Evolutionary conservation across 1,140 invertebrate species (phyloP), one percentile per base, ranked within the genome.

Genomic region (Pantala flavescens): DNA sequence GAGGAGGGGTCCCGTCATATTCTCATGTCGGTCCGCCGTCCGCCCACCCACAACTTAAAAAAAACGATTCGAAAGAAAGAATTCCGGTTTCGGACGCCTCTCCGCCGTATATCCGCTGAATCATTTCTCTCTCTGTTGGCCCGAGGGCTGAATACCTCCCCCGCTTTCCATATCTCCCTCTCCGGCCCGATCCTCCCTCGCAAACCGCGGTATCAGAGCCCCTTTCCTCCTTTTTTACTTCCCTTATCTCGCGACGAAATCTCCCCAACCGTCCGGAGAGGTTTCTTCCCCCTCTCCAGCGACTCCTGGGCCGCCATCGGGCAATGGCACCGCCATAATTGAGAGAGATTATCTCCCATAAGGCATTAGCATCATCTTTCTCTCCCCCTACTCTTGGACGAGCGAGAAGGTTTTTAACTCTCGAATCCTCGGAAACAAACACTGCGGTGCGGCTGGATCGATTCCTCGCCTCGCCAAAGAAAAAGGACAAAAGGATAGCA

Each of bases 331-430:
- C 3, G 49, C 49, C 49, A 63, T 63, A 63, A 63, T 63, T 63
- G 49, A 21, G 16, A 63, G 49, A 63, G 49, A 63, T 63, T 19
- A 63, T 63, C 49, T 63, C 49, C 49, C 49, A 63, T 63, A 63
- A 63, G 49, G 49, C 49, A 63, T 63, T 63, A 63, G 49, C 49
- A 63, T 63, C 49, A 63, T 63, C 49, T 21, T 63, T 21, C 49
- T 19, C n/a, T 21, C 12, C 49, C 49, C n/a, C 49, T 12, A 16
- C 49, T 21, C n/a, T 12, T 9, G 28, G 28, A 36, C 28, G 9
- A 36, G 9, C 28, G 28, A n/a, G n/a, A 36, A 36, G 28, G 28
- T 36, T 36, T 36, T 36, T 36, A 36, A 36, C 28, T 36, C 28
- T 36, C 28, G 28, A 36, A 36, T 5, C 28, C 28, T 36, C 28